Evolutionary conservation across 1,140 invertebrate genomes (phyloP).

Genomic region (Bradynema listronoti): DNA sequence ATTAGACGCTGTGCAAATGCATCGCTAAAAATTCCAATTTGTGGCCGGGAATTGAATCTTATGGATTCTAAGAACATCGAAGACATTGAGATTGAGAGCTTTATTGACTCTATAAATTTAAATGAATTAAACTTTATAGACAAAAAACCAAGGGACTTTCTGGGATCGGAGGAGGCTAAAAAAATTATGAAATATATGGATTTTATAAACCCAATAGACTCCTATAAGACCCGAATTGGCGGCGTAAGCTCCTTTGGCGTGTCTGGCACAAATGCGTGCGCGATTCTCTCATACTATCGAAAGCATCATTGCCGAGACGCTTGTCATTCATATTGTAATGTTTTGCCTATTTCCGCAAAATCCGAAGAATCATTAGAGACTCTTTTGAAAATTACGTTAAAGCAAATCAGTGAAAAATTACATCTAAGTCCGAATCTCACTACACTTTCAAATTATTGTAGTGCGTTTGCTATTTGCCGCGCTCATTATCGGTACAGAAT

Average conservation of each 20-base stretch:
- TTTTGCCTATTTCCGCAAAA: slow-evolving; percentile 6
- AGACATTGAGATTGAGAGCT: too few species aligned
- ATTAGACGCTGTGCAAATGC: slow-evolving; percentile 8
- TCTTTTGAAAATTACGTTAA: slow-evolving; percentile 1
- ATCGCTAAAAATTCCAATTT: neutral
- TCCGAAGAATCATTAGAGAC: neutral
- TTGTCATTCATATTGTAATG: neutral
- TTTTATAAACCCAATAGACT: too few species aligned
- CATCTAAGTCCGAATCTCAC: neutral
- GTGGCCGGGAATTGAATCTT: slow-evolving; percentile 1
- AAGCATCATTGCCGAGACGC: neutral
- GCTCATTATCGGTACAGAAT: neutral
- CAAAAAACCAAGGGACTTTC: too few species aligned
- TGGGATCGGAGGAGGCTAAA: neutral
- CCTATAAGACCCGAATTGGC: neutral
- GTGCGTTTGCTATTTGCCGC: neutral
- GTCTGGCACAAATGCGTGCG: slow-evolving; percentile 49
- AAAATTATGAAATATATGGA: neutral
- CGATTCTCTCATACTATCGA: slow-evolving; percentile 23
- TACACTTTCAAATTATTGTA: neutral
- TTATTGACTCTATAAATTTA: too few species aligned
- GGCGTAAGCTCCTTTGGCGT: slow-evolving; percentile 42
- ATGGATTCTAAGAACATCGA: neutral
- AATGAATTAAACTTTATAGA: too few species aligned
- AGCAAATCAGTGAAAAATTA: too few species aligned